Percentiles rank a stretch among this genome's conserved stretches.
Evolutionary conservation across 1,140 invertebrate species (phyloP).

Genomic region (Drosophila azteca): DNA sequence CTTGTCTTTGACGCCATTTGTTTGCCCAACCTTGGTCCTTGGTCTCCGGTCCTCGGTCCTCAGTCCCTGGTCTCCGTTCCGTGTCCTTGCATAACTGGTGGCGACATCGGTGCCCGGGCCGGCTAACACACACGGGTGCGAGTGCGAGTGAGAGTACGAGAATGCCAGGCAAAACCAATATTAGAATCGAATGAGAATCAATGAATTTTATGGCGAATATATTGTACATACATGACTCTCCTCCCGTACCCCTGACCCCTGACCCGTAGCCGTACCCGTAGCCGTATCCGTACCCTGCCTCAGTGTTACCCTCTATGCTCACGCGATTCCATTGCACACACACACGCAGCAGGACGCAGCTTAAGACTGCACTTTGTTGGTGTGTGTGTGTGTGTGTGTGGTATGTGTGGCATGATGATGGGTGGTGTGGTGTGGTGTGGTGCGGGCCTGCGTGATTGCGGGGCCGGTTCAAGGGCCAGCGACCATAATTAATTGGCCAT

Average conservation of each 20-base stretch:
- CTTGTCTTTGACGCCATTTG: constrained; percentile 76
- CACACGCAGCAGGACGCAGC: background rate
- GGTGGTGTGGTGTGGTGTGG: background rate
- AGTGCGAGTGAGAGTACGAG: too few relatives aligned
- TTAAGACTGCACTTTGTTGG: constrained; percentile 47
- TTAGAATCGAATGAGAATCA: constrained; percentile 63
- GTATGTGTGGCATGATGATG: too few relatives aligned
- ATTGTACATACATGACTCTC: constrained; percentile 22
- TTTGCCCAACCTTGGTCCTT: constrained; percentile 67
- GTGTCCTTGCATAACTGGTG: constrained; percentile 39
- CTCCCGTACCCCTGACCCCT: background rate
- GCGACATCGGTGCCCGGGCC: constrained; percentile 45
- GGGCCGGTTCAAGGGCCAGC: constrained; percentile 57
- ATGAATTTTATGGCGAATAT: constrained; percentile 72
- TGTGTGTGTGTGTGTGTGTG: too few relatives aligned
- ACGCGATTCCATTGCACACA: constrained; percentile 32
- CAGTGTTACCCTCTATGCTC: constrained; percentile 24
- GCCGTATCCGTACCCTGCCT: background rate
- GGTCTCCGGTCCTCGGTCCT: background rate
- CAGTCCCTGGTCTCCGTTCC: constrained; percentile 21
- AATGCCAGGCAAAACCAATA: constrained; percentile 54
- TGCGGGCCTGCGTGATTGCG: constrained; percentile 13
- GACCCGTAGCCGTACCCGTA: background rate
- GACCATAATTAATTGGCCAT: constrained; percentile 80
- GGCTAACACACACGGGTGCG: constrained; percentile 20